Evolutionary conservation across 2,113 vertebrate species (phyloP), one percentile per base, ranked within the genome.

Genomic region (Caranx melampygus): DNA sequence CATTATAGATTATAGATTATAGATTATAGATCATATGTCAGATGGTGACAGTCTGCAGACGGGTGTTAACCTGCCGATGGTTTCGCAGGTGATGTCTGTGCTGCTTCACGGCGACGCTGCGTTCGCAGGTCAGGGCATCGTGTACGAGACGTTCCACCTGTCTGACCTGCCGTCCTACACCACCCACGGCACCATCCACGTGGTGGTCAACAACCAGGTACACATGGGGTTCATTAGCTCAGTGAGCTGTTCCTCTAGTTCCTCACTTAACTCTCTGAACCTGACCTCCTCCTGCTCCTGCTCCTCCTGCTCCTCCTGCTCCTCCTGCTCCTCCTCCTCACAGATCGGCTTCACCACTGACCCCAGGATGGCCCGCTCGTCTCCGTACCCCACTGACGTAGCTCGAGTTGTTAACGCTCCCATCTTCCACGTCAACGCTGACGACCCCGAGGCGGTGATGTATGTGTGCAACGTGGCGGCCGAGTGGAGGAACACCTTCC

Each of bases 141-240:
- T 99, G 47, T 99, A 99, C 0, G 98, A 99, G 94, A 99, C 97
- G 0, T 99, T 99, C 85, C 97, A 99, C 88, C 90, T 99, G 89
- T 99, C 97, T 0, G 96, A 99, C 92, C 94, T 99, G 72, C 97
- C 97, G 0, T 99, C 97, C 59, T 97, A 99, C 90, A 98, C 96
- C 44, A 99, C 98, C 3, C 95, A 99, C 0, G 98, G 98, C 84
- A 99, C 97, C 0, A 94, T 99, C 15, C 98, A 99, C 0, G 97
- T 99, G 8, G 97, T 99, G 11, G 96, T 97, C 74, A 99, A 99
- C 94, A 99, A 99, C 90, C 98, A 99, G 97, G 97, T 99, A 67
- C 51, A 3, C 40, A 15, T 1, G 26, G 26, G 26, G 26, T 26
- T 26, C 1, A 1, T 26, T 26, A 26, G 26, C 26, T 26, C 26